Evolutionary conservation across 2,113 vertebrate genomes (phyloP).

Genomic region (Lophotis ruficrista): DNA sequence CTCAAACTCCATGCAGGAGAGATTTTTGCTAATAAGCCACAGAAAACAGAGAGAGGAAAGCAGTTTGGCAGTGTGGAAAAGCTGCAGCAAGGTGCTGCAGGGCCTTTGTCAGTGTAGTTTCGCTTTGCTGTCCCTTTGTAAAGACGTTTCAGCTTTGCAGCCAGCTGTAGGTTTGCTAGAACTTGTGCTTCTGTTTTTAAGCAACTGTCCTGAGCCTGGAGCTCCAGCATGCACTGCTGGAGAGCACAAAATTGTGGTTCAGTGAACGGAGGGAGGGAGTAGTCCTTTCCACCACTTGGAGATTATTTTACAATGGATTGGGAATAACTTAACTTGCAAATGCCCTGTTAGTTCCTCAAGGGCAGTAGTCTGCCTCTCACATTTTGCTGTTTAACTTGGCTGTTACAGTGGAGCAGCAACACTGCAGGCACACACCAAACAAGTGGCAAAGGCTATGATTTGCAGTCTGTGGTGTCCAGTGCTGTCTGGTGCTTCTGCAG

Average conservation of each 20-base stretch:
- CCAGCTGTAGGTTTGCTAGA: background rate
- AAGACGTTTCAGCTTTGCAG: background rate
- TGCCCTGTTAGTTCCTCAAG: rapidly evolving
- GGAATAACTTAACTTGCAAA: background rate
- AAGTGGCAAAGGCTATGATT: too few relatives aligned
- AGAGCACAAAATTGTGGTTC: too few relatives aligned
- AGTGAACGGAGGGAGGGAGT: background rate
- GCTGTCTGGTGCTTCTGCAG: too few relatives aligned
- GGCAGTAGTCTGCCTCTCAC: background rate
- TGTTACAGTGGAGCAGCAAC: background rate
- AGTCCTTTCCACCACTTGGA: background rate
- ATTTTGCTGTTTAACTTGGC: background rate
- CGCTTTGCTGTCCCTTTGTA: background rate
- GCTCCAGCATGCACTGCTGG: background rate
- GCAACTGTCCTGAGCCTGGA: background rate
- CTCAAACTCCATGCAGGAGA: background rate
- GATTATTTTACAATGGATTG: background rate
- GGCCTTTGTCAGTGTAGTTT: background rate
- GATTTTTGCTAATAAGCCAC: background rate
- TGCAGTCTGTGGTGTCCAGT: too few relatives aligned
- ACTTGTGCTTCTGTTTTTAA: background rate
- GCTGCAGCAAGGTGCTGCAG: background rate
- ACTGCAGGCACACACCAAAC: too few relatives aligned
- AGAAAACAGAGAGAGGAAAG: background rate
- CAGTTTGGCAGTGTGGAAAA: background rate